phyloP scores from a whole-genome alignment of 2,797 vertebrate species.

The Hapalemur alaotrensis region DNA sequence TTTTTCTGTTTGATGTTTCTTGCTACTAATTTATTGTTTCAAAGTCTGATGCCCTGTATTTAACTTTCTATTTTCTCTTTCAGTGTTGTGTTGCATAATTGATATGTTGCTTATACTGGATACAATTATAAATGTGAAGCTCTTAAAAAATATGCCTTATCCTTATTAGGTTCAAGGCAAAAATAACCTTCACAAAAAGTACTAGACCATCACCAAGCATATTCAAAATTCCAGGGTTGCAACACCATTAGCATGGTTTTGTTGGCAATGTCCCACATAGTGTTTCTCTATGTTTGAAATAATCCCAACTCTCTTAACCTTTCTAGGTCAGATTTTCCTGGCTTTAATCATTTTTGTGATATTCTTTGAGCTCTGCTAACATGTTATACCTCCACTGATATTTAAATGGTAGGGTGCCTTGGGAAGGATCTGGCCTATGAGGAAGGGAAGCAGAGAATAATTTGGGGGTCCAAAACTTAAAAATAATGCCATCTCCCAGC shows the following conservation, averaged over 20 bases:
- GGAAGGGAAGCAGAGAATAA: background rate
- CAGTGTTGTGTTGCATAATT: background rate
- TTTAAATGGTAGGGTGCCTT: background rate
- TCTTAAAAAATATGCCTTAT: background rate
- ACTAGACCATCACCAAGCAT: background rate
- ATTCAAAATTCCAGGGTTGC: background rate
- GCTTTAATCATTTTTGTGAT: background rate
- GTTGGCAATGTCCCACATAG: background rate
- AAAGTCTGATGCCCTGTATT: conserved; percentile 7
- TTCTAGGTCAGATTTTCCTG: background rate
- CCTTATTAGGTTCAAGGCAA: conserved; percentile 5
- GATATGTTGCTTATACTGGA: background rate
- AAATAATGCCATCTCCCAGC: background rate
- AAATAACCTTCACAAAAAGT: background rate
- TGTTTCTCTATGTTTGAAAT: background rate
- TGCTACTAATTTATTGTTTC: conserved; percentile 37
- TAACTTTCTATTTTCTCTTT: conserved; percentile 33
- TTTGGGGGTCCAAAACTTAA: background rate
- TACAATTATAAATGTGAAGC: background rate
- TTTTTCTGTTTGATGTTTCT: conserved; percentile 35
- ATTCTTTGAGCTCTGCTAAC: background rate
- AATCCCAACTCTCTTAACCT: background rate
- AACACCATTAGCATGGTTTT: background rate
- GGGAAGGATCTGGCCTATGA: background rate
- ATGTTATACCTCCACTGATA: background rate